These are phyloP conservation scores for Natator depressus DNA, from an alignment of 2,113 vertebrate species.

Conservation along the genomic window DNA sequence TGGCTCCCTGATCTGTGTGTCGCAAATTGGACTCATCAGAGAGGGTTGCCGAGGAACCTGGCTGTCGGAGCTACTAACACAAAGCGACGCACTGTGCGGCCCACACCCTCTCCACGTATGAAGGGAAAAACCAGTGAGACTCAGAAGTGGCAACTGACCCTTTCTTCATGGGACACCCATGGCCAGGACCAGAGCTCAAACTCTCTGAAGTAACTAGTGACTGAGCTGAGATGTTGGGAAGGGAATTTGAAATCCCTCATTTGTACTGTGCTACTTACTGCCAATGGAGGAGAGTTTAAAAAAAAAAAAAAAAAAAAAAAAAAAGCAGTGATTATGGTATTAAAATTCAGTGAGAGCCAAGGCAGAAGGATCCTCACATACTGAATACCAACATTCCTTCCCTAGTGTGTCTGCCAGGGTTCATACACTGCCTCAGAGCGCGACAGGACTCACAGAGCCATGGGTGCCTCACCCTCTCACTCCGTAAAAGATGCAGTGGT, in stretches of 20 bases:
- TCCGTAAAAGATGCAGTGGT: background rate
- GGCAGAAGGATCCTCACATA: background rate
- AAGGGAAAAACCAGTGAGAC: fast-evolving
- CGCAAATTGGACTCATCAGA: background rate
- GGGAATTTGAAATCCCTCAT: background rate
- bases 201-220: background rate
- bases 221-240: background rate
- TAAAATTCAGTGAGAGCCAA: background rate
- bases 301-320: background rate
- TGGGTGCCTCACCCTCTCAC: background rate
- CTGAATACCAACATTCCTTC: background rate
- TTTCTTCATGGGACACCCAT: too few species aligned
- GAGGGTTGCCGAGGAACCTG: background rate
- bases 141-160: fast-evolving
- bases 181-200: background rate
- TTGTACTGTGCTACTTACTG: background rate
- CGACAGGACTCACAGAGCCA: fast-evolving
- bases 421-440: background rate
- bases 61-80: fast-evolving
- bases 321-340: background rate
- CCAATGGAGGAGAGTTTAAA: background rate
- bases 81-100: fast-evolving
- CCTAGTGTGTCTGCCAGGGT: background rate
- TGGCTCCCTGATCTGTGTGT: background rate
- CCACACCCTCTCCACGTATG: fast-evolving